Evolutionary conservation across 2,888 invertebrate genomes (phyloP).

Genomic region (Caradrina kadenii): DNA sequence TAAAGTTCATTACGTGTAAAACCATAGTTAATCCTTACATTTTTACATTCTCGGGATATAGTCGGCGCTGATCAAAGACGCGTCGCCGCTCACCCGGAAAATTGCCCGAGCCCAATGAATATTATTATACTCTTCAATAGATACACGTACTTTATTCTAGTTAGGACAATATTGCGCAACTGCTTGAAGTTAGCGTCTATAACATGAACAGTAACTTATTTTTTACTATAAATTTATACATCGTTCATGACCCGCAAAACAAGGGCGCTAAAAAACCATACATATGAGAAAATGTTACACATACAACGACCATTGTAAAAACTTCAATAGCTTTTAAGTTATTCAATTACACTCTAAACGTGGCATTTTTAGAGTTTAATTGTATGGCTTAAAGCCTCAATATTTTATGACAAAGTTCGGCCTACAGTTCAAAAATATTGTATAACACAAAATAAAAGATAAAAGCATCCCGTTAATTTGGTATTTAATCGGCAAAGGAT

Average conservation of each 20-base stretch:
- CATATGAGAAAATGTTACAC: slow-evolving; percentile 10
- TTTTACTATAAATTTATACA: neutral
- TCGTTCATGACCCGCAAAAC: slow-evolving; percentile 20
- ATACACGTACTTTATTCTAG: slow-evolving; percentile 85
- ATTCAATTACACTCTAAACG: slow-evolving; percentile 43
- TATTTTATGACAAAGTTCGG: slow-evolving; percentile 40
- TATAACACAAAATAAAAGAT: slow-evolving; percentile 29
- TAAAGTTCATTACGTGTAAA: slow-evolving; percentile 66
- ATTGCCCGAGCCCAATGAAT: slow-evolving; percentile 90
- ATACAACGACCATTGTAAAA: slow-evolving; percentile 44
- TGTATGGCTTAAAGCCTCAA: no score
- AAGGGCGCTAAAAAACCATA: slow-evolving; percentile 9
- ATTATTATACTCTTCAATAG: slow-evolving; percentile 90
- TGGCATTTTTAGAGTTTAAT: no score
- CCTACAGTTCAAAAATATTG: slow-evolving; percentile 37
- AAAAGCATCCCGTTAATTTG: slow-evolving; percentile 50
- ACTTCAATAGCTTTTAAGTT: slow-evolving; percentile 46
- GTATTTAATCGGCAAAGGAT: slow-evolving; percentile 57
- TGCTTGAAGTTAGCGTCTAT: slow-evolving; percentile 43
- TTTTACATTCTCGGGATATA: slow-evolving; percentile 80
- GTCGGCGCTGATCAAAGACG: slow-evolving; percentile 88
- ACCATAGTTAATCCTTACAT: slow-evolving; percentile 79
- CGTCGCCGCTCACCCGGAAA: slow-evolving; percentile 87
- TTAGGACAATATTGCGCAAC: slow-evolving; percentile 76
- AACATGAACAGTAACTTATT: slow-evolving; percentile 14